Evolutionary conservation across 2,797 vertebrate species (phyloP).

Genomic region (Anas georgica): DNA sequence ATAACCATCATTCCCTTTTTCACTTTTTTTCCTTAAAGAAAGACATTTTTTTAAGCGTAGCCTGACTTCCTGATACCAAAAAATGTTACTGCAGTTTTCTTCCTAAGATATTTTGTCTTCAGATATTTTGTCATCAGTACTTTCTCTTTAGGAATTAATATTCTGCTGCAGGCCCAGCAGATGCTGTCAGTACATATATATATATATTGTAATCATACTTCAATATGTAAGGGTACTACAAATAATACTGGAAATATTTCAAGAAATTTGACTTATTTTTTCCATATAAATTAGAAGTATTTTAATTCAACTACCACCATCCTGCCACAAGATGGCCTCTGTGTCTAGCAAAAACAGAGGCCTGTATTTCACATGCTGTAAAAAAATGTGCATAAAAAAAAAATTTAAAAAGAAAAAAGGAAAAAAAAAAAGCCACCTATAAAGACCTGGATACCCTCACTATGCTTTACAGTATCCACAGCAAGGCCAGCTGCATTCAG

Average conservation of each 20-base stretch:
- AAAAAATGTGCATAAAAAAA: not conserved
- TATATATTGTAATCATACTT: not conserved
- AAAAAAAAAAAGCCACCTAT: not conserved
- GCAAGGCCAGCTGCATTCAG: not conserved
- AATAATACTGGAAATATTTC: not conserved
- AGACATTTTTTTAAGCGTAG: not conserved
- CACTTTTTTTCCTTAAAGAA: not conserved
- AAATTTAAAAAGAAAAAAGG: not conserved
- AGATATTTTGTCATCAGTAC: not conserved
- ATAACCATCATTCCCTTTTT: not conserved
- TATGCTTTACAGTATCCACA: not conserved
- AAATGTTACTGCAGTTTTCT: not conserved
- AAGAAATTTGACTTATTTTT: not conserved
- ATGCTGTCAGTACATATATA: fast-evolving
- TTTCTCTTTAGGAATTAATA: not conserved
- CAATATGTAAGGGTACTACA: not conserved
- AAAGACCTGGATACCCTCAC: not conserved
- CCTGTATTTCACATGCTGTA: not conserved
- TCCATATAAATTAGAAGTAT: not conserved
- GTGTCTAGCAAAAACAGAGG: not conserved
- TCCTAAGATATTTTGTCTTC: not conserved
- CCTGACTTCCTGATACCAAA: not conserved
- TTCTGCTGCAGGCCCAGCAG: not conserved
- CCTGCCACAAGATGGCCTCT: slow-evolving; percentile 73
- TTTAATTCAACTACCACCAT: not conserved